Evolutionary conservation across 2,888 invertebrate species (phyloP), one percentile per base, ranked within the genome.

Genomic region (Latrodectus hesperus): DNA sequence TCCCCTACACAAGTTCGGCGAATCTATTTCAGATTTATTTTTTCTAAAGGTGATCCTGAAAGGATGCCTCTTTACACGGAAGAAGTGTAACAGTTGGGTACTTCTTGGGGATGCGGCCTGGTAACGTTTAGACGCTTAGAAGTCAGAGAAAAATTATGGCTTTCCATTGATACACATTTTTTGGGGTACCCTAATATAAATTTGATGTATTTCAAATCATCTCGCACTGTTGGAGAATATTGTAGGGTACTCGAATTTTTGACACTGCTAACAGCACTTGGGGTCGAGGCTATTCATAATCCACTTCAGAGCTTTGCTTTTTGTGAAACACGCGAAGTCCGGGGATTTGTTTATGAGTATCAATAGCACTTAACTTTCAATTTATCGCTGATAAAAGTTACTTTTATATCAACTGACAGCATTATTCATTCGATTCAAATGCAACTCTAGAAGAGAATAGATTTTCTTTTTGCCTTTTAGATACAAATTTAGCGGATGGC

Each of bases 71-170:
- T 49, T 49, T 73, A 49, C 53, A 53, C 11, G 51, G 1, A 55
- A 26, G 17, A 49, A 38, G 73, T 84, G 68, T 78, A 76, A 76
- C 80, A 81, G 80, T 11, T 26, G 51, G 79, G 74, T 38, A 38
- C 70, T n/a, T 65, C 67, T 77, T 65, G 68, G 38, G 38, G 12
- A 68, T 72, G 70, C 53, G 55, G 52, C 12, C 71, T 77, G 73
- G 86, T 76, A 86, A 81, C 86, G 70, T 81, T 86, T 86, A 86
- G 85, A 86, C 86, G 76, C 70, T 77, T 75, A 64, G 64, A 72
- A 81, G 77, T 52, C 72, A 53, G 68, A 72, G 86, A 75, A 86
- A 81, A 86, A 73, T 81, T 76, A 86, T 77, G 80, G 71, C 60
- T 26, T 65, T 9, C 14, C 10, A 60, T 76, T 70, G 38, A 38